Base-by-base conservation (phyloP, 2,113 vertebrate genomes). In the Cephalopholis sonnerati region DNA sequence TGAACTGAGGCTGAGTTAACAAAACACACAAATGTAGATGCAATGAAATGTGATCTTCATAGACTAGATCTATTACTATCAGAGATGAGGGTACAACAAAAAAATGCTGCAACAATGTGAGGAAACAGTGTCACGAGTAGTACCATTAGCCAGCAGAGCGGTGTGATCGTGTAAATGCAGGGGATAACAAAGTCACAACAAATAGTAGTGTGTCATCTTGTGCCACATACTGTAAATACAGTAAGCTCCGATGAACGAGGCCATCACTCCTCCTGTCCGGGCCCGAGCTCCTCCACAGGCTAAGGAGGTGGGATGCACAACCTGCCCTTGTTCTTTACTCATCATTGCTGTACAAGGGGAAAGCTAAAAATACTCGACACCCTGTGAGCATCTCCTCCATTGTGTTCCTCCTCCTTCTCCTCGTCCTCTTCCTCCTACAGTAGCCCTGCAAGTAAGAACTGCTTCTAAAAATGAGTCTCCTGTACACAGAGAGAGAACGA, bases 281-380 rank as follows among this genome's bases (percentile, higher is more conserved):
- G 59, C 27, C 74, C 41, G 12, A 17, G 71, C 67, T 76, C 83
- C 83, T 87, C 85, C 75, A 77, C 77, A 81, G 67, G 73, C 85
- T 63, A 58, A 77, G 62, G 48, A 85, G 77, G 86, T 82, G 76
- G 81, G 84, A 86, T 83, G 85, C 74, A 58, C 82, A 89, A 81
- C 88, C 79, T 89, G 88, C 76, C 82, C 89, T 83, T 77, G 76
- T 91, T 82, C 88, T 93, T 86, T 79, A 85, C 85, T 92, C 92
- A 84, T 89, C 83, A 71, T 77, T 27, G 51, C 77, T 77, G 84
- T 64, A 74, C 64, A 87, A 90, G 84, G 85, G 80, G 67, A 91
- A 82, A 77, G 84, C 89, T 92, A 93, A 92, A 94, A 90, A 93
- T 93, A 93, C 78, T 69, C 62, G 13, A 88, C 89, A 90, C 92